A percentile compares a stretch with the other conserved stretches of the same genome.
These are phyloP conservation scores for Hylaea fasciaria DNA, from an alignment of 2,888 invertebrate genomes.

Conservation along the genomic window DNA sequence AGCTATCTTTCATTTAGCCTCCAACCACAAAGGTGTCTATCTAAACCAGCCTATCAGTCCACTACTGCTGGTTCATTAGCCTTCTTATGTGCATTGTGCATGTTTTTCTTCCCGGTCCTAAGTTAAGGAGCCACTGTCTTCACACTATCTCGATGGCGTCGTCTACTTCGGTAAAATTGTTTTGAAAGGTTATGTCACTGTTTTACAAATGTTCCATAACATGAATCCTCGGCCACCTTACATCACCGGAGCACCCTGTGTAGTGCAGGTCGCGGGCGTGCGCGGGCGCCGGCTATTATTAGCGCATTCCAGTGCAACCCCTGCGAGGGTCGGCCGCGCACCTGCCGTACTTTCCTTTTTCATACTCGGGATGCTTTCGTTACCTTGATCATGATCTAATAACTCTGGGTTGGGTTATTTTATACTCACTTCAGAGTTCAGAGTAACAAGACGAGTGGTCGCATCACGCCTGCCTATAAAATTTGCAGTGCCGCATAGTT, in stretches of 20 bases:
- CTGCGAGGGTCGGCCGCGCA: conserved; percentile 63
- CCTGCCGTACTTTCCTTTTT: conserved; percentile 81
- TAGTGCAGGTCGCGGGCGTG: conserved; percentile 56
- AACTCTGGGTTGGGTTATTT: not conserved
- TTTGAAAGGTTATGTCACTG: not conserved
- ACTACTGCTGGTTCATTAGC: too few species aligned
- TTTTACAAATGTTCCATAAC: not conserved
- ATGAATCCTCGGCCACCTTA: conserved; percentile 15
- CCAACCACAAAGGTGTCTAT: too few species aligned
- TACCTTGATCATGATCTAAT: conserved; percentile 37
- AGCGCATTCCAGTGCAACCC: conserved; percentile 73
- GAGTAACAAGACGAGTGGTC: too few species aligned
- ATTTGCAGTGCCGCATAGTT: too few species aligned
- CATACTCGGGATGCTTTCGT: conserved; percentile 68
- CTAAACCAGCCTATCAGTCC: too few species aligned
- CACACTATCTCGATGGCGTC: too few species aligned
- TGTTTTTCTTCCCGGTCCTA: too few species aligned
- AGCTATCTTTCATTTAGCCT: too few species aligned
- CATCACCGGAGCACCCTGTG: conserved; percentile 26
- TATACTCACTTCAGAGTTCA: too few species aligned
- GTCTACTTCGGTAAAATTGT: not conserved
- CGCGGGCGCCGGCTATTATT: conserved; percentile 80
- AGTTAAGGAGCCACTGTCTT: too few species aligned
- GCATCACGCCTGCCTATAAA: too few species aligned
- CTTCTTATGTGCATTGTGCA: too few species aligned